Evolutionary conservation across 2,888 invertebrate genomes (phyloP), one percentile per base, ranked within the genome.

Genomic region (Meliscaeva auricollis): DNA sequence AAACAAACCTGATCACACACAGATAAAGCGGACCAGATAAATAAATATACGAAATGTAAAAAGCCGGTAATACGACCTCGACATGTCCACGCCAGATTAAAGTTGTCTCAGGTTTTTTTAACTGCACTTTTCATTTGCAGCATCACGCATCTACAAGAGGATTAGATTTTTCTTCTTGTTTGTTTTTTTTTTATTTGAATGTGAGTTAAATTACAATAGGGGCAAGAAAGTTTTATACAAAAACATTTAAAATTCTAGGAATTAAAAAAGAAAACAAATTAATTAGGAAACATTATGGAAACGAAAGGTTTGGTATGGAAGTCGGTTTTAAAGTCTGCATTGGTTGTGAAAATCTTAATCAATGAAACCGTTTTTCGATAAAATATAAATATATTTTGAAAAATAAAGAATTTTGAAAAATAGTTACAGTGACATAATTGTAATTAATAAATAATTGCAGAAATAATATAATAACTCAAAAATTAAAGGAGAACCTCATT

Each of bases 61-160:
- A 72, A 69, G 73, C 82, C 82, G 82, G 82, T 83, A 78, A 74
- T 44, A 74, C 73, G 62, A 78, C 78, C 78, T 82, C 73, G 78
- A 68, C 73, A 66, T 56, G 54, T 73, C 68, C 38, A 58, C 38
- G 38, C 13, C 4, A 26, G 44, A 41, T 62, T 41, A 69, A 54
- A 50, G 81, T 78, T 83, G 66, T 73, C 60, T 74, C 30, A 38
- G 56, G 68, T 73, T 58, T 62, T 58, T 62, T 73, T 68, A 73
- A 46, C 46, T 64, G 48, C 68, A 62, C 62, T 64, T 74, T 74
- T 83, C 68, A 62, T 73, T 52, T 62, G 22, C 32, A 7, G 5
- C 32, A 68, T 41, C 41, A 44, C 54, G 44, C 52, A 30, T 50
- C 46, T 30, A 13, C 22, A 32, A 50, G 32, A 54, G 35, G 54